Evolutionary conservation across 2,113 vertebrate species (phyloP).

Genomic region (Cynopterus brachyotis): DNA sequence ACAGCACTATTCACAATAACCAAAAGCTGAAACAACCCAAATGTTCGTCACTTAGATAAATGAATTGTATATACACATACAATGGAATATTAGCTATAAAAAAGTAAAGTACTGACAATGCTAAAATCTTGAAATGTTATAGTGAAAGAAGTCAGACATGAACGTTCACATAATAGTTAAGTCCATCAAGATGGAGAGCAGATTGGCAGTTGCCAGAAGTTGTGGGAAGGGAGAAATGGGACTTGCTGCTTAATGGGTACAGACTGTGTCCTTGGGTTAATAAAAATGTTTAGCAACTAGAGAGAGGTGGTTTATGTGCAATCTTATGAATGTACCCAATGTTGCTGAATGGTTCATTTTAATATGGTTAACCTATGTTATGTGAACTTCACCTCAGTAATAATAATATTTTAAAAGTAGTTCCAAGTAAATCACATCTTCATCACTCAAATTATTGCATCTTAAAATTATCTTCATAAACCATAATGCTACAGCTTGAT

Average conservation of each 20-base stretch:
- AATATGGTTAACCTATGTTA: background rate
- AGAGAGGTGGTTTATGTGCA: background rate
- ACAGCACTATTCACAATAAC: background rate
- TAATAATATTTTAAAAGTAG: background rate
- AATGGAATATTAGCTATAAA: background rate
- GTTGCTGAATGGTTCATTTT: background rate
- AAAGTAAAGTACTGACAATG: background rate
- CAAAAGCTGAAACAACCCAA: background rate
- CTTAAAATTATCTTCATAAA: background rate
- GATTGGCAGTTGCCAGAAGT: background rate
- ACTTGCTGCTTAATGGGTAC: background rate
- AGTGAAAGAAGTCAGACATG: background rate
- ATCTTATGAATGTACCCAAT: background rate
- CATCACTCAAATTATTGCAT: background rate
- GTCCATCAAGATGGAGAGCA: background rate
- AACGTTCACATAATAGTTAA: background rate
- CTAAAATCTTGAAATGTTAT: background rate
- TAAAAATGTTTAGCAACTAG: background rate
- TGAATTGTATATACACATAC: background rate
- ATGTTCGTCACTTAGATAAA: background rate
- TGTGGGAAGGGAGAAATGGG: background rate
- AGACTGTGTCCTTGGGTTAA: background rate
- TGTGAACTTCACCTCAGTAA: background rate
- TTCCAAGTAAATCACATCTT: background rate
- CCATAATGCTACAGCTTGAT: background rate